Percentiles rank a stretch among this genome's conserved stretches.
These are phyloP conservation scores for Leptopilina boulardi DNA, from an alignment of 1,140 invertebrate genomes.

Conservation along the genomic window DNA sequence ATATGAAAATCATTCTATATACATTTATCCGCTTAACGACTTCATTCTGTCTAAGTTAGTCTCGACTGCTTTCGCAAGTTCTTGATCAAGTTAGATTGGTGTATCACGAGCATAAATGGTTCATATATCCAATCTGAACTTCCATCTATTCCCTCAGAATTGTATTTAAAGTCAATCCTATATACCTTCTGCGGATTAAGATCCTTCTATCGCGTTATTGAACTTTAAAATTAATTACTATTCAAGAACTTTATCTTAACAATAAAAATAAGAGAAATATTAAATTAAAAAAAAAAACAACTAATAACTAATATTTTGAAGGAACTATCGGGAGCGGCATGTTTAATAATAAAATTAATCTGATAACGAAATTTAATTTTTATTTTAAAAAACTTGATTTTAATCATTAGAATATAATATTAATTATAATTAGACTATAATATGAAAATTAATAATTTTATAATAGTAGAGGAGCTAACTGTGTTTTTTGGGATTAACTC, in stretches of 20 bases:
- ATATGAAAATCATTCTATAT: not conserved
- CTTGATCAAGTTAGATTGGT: not conserved
- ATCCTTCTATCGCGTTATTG: not conserved
- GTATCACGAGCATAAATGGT: not conserved
- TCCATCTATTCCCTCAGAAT: not conserved
- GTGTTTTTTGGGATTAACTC: no score
- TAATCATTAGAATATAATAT: no score
- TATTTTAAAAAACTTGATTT: no score
- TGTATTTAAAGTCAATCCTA: not conserved
- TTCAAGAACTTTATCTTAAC: not conserved
- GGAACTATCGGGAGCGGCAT: no score
- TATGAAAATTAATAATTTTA: no score
- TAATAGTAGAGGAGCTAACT: no score
- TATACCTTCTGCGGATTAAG: not conserved
- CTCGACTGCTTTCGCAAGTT: not conserved
- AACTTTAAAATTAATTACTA: not conserved
- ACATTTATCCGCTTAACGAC: not conserved
- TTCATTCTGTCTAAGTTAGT: not conserved
- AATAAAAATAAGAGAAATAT: no score
- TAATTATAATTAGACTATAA: no score
- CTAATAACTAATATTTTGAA: no score
- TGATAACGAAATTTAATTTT: no score
- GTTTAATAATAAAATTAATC: no score
- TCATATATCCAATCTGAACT: constrained; percentile 18
- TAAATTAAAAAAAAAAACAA: no score